Evolutionary conservation across 35 echinoderm and acorn worm species (phyloP), one percentile per base, ranked within the genome.

Genomic region (Holothuria glaberrima): DNA sequence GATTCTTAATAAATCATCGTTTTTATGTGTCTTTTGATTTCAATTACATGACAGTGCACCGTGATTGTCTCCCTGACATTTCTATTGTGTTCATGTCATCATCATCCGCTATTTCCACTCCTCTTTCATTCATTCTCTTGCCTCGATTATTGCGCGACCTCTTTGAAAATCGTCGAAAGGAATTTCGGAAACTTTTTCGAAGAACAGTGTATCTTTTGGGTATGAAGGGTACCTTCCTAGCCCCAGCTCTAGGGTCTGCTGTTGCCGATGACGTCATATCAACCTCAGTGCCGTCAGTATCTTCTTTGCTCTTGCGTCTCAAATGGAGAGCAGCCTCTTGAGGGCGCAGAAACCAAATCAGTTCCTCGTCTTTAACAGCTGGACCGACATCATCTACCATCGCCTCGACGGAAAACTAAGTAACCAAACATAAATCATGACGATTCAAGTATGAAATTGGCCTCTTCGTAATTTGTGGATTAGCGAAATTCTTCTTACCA

Each of bases 331-430:
- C 65, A 18, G 94, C 94, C 87, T 95, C 94, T 27, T 92, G 94
- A 60, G 94, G 90, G 64, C 83, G 90, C 27, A 95, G 32, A 34
- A 92, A 95, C 94, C 94, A 95, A 54, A 95, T 92, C 58, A 95
- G 80, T 36, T 89, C 80, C 34, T 87, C 69, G 41, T 95, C 80
- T 22, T 91, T 30, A 20, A 95, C 94, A 30, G 68, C 85, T 30
- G 64, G 45, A 7, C 70, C 86, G n/a, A 92, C 80, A 2, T 86
- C 86, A 65, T 95, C 94, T 62, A 84, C 77, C 12, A 88, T 59
- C 6, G 89, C 82, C 26, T 59, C 75, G 41, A 71, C 83, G 18
- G 89, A 68, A 82, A 91, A 87, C 93, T 94, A 54, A 44, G 3
- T 14, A 54, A 54, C 1, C 3, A 0, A 54, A 54, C 9, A 54